Conservation (phyloP, 2,113 vertebrate species). For the Thalassarche chlororhynchos region DNA sequence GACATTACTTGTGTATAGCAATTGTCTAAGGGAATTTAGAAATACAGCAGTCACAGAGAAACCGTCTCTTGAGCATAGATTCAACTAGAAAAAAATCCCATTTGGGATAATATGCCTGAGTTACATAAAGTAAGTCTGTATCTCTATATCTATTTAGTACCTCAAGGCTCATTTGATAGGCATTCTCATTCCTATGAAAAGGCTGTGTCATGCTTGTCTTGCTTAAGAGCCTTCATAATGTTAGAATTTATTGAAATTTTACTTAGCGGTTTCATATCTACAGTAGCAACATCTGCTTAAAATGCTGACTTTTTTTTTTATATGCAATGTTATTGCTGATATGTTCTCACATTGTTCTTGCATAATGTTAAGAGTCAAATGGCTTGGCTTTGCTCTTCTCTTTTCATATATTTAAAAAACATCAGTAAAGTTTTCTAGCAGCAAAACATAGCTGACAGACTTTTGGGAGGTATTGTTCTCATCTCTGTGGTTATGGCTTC, state of each 20-base stretch:
- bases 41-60: neutral
- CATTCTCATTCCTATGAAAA: neutral
- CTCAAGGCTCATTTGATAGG: neutral
- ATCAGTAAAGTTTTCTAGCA: neutral
- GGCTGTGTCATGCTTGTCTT: neutral
- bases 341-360: neutral
- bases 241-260: neutral
- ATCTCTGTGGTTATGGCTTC: neutral
- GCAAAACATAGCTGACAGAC: neutral
- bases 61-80: neutral
- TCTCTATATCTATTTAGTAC: neutral
- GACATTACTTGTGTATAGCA: neutral
- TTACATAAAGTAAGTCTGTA: neutral
- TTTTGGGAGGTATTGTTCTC: neutral
- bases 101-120: neutral
- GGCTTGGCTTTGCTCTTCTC: neutral
- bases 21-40: neutral
- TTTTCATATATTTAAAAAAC: neutral
- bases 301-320: neutral
- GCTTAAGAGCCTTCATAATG: neutral
- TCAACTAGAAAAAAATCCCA: neutral
- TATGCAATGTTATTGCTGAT: neutral
- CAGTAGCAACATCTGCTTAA: neutral
- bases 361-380: neutral
- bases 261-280: neutral